These are phyloP conservation scores for Pagetopsis macropterus DNA, from an alignment of 2,797 vertebrate genomes.

Conservation along the genomic window DNA sequence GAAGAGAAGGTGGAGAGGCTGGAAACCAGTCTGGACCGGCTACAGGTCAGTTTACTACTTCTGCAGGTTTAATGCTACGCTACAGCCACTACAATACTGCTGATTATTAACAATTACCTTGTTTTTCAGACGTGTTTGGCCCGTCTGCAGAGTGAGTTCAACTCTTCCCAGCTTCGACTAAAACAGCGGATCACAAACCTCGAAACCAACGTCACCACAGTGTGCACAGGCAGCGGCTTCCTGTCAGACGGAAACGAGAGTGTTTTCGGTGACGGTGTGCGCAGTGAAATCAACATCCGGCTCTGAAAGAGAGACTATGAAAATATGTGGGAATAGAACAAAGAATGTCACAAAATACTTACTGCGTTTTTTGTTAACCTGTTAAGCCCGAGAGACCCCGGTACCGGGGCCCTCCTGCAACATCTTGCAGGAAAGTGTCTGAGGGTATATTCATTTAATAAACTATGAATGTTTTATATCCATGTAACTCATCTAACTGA, in stretches of 20 bases:
- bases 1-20: constrained; percentile 90
- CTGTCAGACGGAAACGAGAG: constrained; percentile 77
- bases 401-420: no score
- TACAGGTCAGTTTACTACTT: constrained; percentile 74
- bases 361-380: no score
- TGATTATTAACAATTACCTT: not conserved
- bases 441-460: no score
- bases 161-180: constrained; percentile 87
- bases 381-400: no score
- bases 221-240: constrained; percentile 69
- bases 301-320: constrained; percentile 48
- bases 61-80: no score
- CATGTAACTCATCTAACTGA: no score
- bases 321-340: not conserved
- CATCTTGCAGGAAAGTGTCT: no score
- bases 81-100: no score
- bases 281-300: constrained; percentile 74
- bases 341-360: not conserved
- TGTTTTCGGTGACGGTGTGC: constrained; percentile 50
- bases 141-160: constrained; percentile 89
- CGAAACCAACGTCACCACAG: constrained; percentile 73
- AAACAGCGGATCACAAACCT: constrained; percentile 90
- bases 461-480: no score
- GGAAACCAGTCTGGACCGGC: constrained; percentile 86
- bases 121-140: constrained; percentile 82